These are phyloP conservation scores for Prorops nasuta DNA, from an alignment of 1,140 invertebrate genomes.

Conservation along the genomic window DNA sequence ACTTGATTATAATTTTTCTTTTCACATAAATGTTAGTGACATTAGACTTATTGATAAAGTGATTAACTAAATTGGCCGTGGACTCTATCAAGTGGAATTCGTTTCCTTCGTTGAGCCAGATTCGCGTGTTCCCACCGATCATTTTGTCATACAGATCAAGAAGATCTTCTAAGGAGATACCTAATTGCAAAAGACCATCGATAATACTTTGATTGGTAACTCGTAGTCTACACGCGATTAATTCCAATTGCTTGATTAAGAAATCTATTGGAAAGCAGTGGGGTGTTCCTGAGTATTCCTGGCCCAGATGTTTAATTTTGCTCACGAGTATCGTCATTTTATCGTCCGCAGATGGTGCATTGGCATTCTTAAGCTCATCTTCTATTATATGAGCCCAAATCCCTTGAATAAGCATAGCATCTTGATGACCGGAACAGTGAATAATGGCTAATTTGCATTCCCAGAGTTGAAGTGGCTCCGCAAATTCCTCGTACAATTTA, in stretches of 20 bases:
- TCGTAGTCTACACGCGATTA: slow-evolving; percentile 68
- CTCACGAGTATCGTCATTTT: slow-evolving; percentile 67
- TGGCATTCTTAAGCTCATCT: slow-evolving; percentile 49
- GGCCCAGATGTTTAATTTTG: slow-evolving; percentile 72
- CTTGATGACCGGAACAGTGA: slow-evolving; percentile 80
- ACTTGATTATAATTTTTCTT: slow-evolving; percentile 62
- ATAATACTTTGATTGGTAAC: slow-evolving; percentile 69
- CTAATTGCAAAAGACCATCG: slow-evolving; percentile 66
- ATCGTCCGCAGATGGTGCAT: slow-evolving; percentile 57
- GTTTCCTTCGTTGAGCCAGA: slow-evolving; percentile 74
- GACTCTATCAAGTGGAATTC: slow-evolving; percentile 75
- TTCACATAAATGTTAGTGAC: slow-evolving; percentile 49
- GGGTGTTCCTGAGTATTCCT: slow-evolving; percentile 70
- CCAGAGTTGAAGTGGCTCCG: slow-evolving; percentile 77
- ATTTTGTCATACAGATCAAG: slow-evolving; percentile 73
- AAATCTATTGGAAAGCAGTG: slow-evolving; percentile 78
- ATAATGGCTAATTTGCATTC: slow-evolving; percentile 84
- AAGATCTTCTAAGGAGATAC: slow-evolving; percentile 69
- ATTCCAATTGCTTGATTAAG: slow-evolving; percentile 72
- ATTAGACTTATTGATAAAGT: slow-evolving; percentile 60
- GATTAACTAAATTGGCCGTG: slow-evolving; percentile 64
- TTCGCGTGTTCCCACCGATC: slow-evolving; percentile 71
- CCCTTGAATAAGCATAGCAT: slow-evolving; percentile 71
- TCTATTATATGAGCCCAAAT: slow-evolving; percentile 79
- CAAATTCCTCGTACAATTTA: slow-evolving; percentile 81